Evolutionary conservation across 2,888 invertebrate genomes (phyloP).

Genomic region (Eupithecia dodoneata): DNA sequence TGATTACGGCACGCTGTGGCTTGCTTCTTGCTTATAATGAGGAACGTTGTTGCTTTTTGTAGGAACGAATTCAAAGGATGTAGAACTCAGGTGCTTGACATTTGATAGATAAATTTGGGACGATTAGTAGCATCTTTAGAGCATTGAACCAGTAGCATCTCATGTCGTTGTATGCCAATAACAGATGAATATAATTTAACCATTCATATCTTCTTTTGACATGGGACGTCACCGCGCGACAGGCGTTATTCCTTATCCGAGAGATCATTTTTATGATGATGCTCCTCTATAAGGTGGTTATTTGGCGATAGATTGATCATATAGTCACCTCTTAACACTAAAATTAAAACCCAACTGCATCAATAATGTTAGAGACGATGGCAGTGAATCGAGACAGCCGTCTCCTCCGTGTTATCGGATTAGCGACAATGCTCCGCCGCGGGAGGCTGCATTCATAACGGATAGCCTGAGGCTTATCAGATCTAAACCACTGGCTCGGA

Average conservation of each 20-base stretch:
- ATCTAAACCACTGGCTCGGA: constrained; percentile 22
- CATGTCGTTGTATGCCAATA: too few relatives aligned
- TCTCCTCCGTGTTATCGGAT: constrained; percentile 36
- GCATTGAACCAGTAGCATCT: too few relatives aligned
- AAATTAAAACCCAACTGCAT: background rate
- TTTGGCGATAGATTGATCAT: too few relatives aligned
- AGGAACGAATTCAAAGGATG: background rate
- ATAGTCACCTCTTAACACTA: too few relatives aligned
- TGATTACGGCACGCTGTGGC: background rate
- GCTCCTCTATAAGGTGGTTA: too few relatives aligned
- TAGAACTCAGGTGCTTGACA: background rate
- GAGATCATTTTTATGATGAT: too few relatives aligned
- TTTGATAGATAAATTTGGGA: too few relatives aligned
- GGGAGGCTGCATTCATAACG: constrained; percentile 47
- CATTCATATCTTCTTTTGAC: too few relatives aligned
- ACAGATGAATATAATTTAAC: too few relatives aligned
- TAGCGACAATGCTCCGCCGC: constrained; percentile 42
- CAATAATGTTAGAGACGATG: background rate
- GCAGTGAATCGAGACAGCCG: constrained; percentile 13
- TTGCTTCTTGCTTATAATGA: background rate
- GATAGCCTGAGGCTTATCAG: constrained; percentile 21
- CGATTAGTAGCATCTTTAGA: too few relatives aligned
- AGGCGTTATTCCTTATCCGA: too few relatives aligned
- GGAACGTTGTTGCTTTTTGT: background rate
- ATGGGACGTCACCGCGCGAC: too few relatives aligned